Conservation (phyloP, 64 coral and sea anemone species). For the Acropora tenuis region DNA sequence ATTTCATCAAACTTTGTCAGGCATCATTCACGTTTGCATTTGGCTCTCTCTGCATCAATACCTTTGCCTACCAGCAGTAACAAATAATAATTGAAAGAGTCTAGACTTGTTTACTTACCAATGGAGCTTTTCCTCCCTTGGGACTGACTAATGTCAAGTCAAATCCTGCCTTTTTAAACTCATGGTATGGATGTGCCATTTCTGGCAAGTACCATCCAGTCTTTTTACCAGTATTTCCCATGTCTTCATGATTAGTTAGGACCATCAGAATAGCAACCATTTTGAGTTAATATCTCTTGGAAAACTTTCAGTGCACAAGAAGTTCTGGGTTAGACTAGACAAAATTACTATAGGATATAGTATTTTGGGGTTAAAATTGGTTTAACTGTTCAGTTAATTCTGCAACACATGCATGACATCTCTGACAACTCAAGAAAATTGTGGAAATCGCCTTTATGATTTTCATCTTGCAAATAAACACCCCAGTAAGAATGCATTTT, state of each 20-base stretch:
- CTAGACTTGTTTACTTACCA: slow-evolving; percentile 66
- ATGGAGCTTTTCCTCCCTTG: slow-evolving; percentile 86
- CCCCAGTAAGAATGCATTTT: no score
- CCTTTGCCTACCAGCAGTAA: no score
- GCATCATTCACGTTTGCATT: no score
- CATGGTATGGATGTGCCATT: slow-evolving; percentile 86
- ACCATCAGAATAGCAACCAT: slow-evolving; percentile 88
- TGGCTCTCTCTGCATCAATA: no score
- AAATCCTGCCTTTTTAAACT: slow-evolving; percentile 84
- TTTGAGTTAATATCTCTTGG: neutral
- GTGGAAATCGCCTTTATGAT: no score
- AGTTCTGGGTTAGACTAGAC: neutral
- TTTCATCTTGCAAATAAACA: no score
- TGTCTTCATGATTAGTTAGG: slow-evolving; percentile 81
- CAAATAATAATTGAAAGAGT: no score
- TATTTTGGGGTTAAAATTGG: no score
- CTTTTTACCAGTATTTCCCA: slow-evolving; percentile 70
- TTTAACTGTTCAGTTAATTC: no score
- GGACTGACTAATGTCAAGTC: slow-evolving; percentile 79
- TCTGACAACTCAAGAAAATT: no score
- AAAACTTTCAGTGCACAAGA: neutral
- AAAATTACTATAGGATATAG: neutral
- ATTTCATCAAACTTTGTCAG: no score
- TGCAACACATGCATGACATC: no score
- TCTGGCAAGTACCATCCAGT: slow-evolving; percentile 97